phyloP scores from a whole-genome alignment of 2,888 invertebrate genomes.

The Rhorus exstirpatorius region DNA sequence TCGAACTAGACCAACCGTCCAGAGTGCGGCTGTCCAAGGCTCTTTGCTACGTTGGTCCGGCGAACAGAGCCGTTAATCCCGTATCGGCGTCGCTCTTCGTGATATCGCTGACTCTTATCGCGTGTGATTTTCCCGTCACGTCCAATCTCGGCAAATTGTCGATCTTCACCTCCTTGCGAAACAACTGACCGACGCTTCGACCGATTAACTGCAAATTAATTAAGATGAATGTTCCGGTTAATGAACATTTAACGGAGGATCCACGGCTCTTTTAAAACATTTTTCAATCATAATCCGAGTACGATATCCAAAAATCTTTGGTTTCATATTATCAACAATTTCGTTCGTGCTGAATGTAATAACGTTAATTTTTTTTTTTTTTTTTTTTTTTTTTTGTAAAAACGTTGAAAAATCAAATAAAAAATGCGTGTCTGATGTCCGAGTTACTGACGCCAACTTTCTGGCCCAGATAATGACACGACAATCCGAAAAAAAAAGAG shows the following conservation, averaged over 20 bases:
- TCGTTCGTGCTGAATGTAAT: too few species aligned
- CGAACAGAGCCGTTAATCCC: slow-evolving; percentile 83
- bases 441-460: too few species aligned
- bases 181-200: slow-evolving; percentile 94
- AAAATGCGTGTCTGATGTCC: too few species aligned
- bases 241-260: too few species aligned
- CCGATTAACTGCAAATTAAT: slow-evolving; percentile 90
- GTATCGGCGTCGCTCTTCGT: slow-evolving; percentile 81
- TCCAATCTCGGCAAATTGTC: slow-evolving; percentile 93
- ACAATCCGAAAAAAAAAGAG: too few species aligned
- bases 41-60: slow-evolving; percentile 84
- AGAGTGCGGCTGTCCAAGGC: slow-evolving; percentile 74
- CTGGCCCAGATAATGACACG: too few species aligned
- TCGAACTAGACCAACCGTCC: slow-evolving; percentile 79
- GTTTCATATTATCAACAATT: background rate
- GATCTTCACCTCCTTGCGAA: slow-evolving; percentile 95
- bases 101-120: slow-evolving; percentile 81
- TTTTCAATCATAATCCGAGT: too few species aligned
- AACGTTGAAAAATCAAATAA: too few species aligned
- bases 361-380: too few species aligned
- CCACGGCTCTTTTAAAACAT: too few species aligned
- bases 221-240: background rate
- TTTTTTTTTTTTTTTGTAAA: too few species aligned
- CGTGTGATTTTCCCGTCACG: slow-evolving; percentile 82
- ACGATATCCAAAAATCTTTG: background rate